Percentiles rank a stretch among this genome's conserved stretches.
These are phyloP conservation scores for Stomatorhinus ivindoensis DNA, from an alignment of 2,113 vertebrate genomes.

Conservation along the genomic window DNA sequence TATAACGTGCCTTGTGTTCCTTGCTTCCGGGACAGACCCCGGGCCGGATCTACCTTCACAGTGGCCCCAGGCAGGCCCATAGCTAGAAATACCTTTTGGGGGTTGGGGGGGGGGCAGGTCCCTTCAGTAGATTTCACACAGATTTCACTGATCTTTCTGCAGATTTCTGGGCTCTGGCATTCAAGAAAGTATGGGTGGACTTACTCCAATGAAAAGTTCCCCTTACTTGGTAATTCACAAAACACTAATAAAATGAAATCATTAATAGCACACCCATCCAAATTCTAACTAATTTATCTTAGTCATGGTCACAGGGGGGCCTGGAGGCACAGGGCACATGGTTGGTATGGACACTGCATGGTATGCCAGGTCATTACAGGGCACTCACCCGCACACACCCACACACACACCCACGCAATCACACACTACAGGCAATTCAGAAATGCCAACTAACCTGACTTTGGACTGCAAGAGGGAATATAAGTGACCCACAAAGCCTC, in stretches of 20 bases:
- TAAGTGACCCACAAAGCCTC: neutral
- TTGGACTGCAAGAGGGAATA: neutral
- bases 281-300: neutral
- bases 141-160: neutral
- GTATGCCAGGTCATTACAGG: neutral
- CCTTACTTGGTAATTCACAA: neutral
- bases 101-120: neutral
- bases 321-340: neutral
- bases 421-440: neutral
- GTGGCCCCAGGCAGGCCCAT: neutral
- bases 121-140: neutral
- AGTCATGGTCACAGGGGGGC: neutral
- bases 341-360: neutral
- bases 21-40: neutral
- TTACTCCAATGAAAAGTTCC: neutral
- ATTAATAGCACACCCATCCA: neutral
- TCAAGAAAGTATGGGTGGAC: neutral
- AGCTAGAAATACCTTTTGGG: neutral
- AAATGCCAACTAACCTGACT: neutral
- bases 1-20: neutral
- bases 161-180: neutral
- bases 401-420: neutral
- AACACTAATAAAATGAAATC: neutral
- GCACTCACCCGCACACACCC: neutral
- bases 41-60: neutral